Evolutionary conservation across 2,888 invertebrate species (phyloP), one percentile per base, ranked within the genome.

Genomic region (Linyphia triangularis): DNA sequence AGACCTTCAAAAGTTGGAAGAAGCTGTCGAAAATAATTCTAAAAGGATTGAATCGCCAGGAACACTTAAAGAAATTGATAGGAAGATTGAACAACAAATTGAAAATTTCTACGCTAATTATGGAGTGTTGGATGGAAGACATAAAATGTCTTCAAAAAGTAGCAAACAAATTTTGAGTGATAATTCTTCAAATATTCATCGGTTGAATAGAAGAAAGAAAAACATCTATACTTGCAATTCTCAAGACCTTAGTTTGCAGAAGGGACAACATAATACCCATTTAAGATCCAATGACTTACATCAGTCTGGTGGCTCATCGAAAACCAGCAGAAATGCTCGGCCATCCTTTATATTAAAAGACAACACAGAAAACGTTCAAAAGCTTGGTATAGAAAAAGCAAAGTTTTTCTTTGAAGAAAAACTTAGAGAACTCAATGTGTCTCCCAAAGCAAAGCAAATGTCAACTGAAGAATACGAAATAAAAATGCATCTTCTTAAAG

Each of bases 401-500:
- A 59, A 67, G 19, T 16, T 37, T 40, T n/a, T 75, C 16, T 10
- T 82, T 10, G 37, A 75, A 40, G 69, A 88, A 24, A 88, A 82
- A 40, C 10, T 88, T 22, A 30, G 37, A 67, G 10, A 16, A 37
- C 61, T 72, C 19, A 30, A 16, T 28, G 40, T 88, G 28, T 3
- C n/a, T 28, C 81, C 75, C 2, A 7, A 30, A 24, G n/a, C 28
- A 30, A 13, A 43, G 16, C 70, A 72, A 30, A 19, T 85, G n/a
- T 51, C 78, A n/a, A 22, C 22, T 19, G 63, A 43, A 22, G 72
- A 72, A n/a, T 79, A 40, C 72, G 33, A 72, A n/a, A 63, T 70
- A 51, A 79, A 79, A 72, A 77, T 63, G 57, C 24, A 43, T 19
- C 57, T 79, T 70, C n/a, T 85, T 28, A 78, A 72, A 24, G 24